Conservation (phyloP, 2,113 vertebrate species). For the Axis porcinus region DNA sequence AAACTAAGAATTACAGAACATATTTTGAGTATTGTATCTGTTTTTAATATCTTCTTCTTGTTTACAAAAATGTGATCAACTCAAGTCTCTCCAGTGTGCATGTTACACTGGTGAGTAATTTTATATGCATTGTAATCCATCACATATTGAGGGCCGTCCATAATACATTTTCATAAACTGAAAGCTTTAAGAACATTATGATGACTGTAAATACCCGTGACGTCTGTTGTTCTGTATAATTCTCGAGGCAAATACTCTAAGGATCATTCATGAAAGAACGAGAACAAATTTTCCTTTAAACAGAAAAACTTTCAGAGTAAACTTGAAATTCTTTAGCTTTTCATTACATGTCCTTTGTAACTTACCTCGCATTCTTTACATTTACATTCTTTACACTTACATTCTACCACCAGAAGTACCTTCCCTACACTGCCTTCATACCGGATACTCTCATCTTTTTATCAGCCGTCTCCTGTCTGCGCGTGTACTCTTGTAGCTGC, state of each 20-base stretch:
- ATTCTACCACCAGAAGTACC: neutral
- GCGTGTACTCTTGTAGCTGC: neutral
- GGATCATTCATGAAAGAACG: neutral
- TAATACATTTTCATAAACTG: conserved; percentile 9
- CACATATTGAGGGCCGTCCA: neutral
- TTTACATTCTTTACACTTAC: neutral
- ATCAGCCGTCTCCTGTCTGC: neutral
- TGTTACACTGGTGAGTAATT: neutral
- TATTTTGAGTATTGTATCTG: neutral
- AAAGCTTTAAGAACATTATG: conserved; percentile 32
- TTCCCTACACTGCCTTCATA: neutral
- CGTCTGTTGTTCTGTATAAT: conserved; percentile 67
- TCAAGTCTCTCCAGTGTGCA: neutral
- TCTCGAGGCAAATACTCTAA: conserved; percentile 66
- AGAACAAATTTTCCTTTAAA: neutral
- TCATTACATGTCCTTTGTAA: neutral
- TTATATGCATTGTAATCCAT: neutral
- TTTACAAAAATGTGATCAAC: conserved; percentile 11
- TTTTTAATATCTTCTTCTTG: neutral
- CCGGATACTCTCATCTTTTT: neutral
- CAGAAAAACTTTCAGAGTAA: neutral
- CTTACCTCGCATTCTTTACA: neutral
- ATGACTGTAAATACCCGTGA: conserved; percentile 67
- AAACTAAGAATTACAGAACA: neutral
- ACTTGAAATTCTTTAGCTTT: neutral